Evolutionary conservation across 2,888 invertebrate species (phyloP).

Genomic region (Hemithea aestivaria): DNA sequence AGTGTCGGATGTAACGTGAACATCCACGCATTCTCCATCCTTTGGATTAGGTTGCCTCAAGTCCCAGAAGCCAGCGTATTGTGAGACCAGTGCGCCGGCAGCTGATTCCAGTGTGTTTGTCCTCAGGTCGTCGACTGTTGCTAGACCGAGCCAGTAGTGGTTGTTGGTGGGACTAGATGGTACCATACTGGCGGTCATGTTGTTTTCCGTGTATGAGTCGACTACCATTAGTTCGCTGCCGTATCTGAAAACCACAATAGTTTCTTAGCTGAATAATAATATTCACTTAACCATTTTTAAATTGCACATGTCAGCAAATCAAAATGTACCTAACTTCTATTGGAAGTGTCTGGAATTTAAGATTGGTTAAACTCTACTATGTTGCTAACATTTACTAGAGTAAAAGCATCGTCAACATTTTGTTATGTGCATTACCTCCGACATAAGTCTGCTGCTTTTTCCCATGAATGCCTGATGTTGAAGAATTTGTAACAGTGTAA

Average conservation of each 20-base stretch:
- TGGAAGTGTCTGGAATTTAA: too few relatives aligned
- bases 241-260: conserved; percentile 81
- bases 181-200: conserved; percentile 91
- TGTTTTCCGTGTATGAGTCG: conserved; percentile 94
- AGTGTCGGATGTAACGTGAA: conserved; percentile 82
- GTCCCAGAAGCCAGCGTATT: conserved; percentile 97
- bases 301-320: too few relatives aligned
- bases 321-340: too few relatives aligned
- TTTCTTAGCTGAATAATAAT: not conserved
- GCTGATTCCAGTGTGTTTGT: conserved; percentile 97
- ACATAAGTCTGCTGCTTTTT: conserved; percentile 96
- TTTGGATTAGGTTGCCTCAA: conserved; percentile 91
- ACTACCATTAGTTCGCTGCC: conserved; percentile 96
- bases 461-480: conserved; percentile 97
- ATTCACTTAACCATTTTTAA: too few relatives aligned
- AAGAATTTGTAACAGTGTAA: conserved; percentile 97
- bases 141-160: conserved; percentile 94
- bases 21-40: conserved; percentile 95
- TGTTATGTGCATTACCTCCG: conserved; percentile 84
- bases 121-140: conserved; percentile 93
- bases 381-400: too few relatives aligned
- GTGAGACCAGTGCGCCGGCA: conserved; percentile 92
- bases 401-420: too few relatives aligned
- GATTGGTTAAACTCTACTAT: too few relatives aligned
- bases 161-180: conserved; percentile 83